Base-by-base conservation (phyloP, 2,888 invertebrate genomes). In the Lacanobia oleracea region DNA sequence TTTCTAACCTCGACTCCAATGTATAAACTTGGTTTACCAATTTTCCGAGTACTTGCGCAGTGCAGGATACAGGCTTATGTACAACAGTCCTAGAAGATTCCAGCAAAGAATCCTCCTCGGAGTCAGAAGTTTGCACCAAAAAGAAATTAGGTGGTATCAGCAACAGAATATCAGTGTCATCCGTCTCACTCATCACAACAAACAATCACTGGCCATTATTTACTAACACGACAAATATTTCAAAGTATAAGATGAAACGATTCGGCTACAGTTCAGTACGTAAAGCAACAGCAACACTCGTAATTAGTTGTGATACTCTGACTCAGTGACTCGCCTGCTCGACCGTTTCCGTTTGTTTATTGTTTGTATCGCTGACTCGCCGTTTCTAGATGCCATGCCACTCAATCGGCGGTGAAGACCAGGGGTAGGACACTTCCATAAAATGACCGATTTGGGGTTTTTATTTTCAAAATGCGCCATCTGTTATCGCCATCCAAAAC, bases 81-180 rank as follows among this genome's bases (percentile, higher is more conserved):
- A 96, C 94, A 18, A 95, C 95, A 21, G 95, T 95, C 85, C 96
- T 93, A 56, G 95, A 94, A 2, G 95, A 94, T 77, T 94, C 92
- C 64, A 95, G 86, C 33, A 94, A 77, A 10, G 96, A 95, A 77
- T 96, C 94, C 37, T 96, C 94, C 33, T 97, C 96, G 1, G 97
- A 96, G 40, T 96, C 97, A n/a, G 96, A 96, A 66, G 96, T 96
- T 81, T 96, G 94, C n/a, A 97, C 96, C 43, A 96, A 90, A 88
- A 97, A 98, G 87, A 98, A 97, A 91, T 98, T 97, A 18, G 98
- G 98, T 77, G 98, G 98, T 90, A 98, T 98, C 86, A 98, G 93
- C 86, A 98, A 93, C 81, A 98, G 96, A 88, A 98, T 97, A 93
- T 98, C 98, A 7, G 98, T 98, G 94, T 98, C 98, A 96, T 98